Percentiles rank a stretch among this genome's conserved stretches.
phyloP scores from a whole-genome alignment of 1,140 invertebrate genomes.

The Halictus rubicundus region DNA sequence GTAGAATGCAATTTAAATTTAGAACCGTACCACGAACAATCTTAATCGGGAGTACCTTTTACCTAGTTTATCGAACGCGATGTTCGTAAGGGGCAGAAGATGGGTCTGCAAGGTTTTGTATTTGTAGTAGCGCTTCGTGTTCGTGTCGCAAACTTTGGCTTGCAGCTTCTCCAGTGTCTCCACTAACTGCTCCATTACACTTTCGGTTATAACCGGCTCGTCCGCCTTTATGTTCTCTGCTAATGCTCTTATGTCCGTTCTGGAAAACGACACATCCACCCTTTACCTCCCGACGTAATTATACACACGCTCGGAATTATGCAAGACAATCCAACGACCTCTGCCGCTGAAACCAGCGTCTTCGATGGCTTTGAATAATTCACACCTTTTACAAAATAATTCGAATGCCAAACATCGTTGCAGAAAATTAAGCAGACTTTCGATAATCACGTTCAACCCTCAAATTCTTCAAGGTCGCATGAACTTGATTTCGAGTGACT shows the following conservation, averaged over 20 bases:
- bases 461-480: too few relatives aligned
- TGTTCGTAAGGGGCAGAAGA: slow-evolving; percentile 89
- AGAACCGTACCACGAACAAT: slow-evolving; percentile 1
- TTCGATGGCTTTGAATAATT: too few relatives aligned
- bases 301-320: not conserved
- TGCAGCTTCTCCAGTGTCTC: slow-evolving; percentile 81
- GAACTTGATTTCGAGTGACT: too few relatives aligned
- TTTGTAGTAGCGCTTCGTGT: slow-evolving; percentile 84
- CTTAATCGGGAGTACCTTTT: slow-evolving; percentile 73
- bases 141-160: slow-evolving; percentile 79
- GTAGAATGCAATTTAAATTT: slow-evolving; percentile 6
- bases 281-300: not conserved
- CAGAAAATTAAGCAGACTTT: too few relatives aligned
- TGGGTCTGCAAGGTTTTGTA: slow-evolving; percentile 87
- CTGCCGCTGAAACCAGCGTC: too few relatives aligned
- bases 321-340: not conserved
- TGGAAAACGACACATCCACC: slow-evolving; percentile 67
- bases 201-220: slow-evolving; percentile 82
- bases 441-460: too few relatives aligned
- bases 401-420: too few relatives aligned
- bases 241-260: slow-evolving; percentile 82
- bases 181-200: slow-evolving; percentile 81
- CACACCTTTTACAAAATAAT: too few relatives aligned
- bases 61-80: slow-evolving; percentile 83
- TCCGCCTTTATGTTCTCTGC: slow-evolving; percentile 78